Evolutionary conservation across 2,797 vertebrate genomes (phyloP).

Genomic region (Darevskia nairensis): DNA sequence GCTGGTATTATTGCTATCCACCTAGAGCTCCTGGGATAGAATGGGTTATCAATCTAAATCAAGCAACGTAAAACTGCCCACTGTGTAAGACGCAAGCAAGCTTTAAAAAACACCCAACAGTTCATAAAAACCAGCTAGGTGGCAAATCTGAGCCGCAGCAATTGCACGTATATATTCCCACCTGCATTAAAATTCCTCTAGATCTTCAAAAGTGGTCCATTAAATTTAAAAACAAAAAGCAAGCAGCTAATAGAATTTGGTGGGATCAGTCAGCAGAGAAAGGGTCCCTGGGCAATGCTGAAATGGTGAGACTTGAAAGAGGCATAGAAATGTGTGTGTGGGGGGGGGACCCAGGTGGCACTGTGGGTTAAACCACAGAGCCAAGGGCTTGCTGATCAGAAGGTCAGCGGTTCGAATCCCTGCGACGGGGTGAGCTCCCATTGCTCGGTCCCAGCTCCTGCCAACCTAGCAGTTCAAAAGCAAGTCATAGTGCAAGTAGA

Average conservation of each 20-base stretch:
- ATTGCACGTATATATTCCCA: neutral
- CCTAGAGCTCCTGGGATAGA: neutral
- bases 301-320: constrained; percentile 19
- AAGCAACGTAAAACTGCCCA: constrained; percentile 11
- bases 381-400: too few relatives aligned
- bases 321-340: neutral
- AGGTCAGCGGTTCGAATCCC: too few relatives aligned
- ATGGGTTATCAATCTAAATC: constrained; percentile 9
- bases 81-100: neutral
- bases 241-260: constrained; percentile 8
- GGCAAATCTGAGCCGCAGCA: neutral
- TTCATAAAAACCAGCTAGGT: constrained; percentile 28
- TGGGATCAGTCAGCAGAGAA: neutral
- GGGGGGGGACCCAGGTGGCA: too few relatives aligned
- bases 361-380: too few relatives aligned
- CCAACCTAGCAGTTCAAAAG: too few relatives aligned
- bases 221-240: constrained; percentile 14
- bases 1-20: constrained; percentile 16
- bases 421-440: too few relatives aligned
- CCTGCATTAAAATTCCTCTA: neutral
- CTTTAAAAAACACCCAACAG: neutral
- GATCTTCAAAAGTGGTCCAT: constrained; percentile 19
- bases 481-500: too few relatives aligned
- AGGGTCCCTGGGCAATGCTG: neutral
- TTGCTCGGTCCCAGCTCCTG: too few relatives aligned